Evolutionary conservation across 1,140 invertebrate genomes (phyloP).

Genomic region (Caerostris extrusa): DNA sequence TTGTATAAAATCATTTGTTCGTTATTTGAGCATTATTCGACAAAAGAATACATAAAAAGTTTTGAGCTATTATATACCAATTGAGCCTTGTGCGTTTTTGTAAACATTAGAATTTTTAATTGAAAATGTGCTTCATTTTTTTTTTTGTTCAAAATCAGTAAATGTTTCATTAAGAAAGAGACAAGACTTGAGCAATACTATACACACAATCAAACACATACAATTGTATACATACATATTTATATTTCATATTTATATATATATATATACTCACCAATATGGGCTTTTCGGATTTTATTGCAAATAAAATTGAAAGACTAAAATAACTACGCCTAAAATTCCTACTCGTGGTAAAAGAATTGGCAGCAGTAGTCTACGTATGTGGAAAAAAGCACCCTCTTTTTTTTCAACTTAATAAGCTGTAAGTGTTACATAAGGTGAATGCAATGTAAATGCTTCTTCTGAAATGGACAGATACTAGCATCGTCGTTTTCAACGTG

Average conservation of each 20-base stretch:
- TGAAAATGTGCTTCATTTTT: neutral
- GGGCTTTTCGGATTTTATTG: constrained; percentile 63
- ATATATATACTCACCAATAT: constrained; percentile 64
- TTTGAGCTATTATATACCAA: constrained; percentile 61
- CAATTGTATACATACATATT: constrained; percentile 74
- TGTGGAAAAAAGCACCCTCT: constrained; percentile 65
- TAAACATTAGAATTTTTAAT: constrained; percentile 1
- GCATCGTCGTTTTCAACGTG: constrained; percentile 42
- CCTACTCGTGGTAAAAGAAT: constrained; percentile 50
- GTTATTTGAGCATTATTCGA: constrained; percentile 33
- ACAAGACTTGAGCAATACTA: constrained; percentile 73
- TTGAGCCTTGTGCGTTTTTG: constrained; percentile 60
- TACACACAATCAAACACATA: constrained; percentile 69
- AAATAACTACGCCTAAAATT: constrained; percentile 61
- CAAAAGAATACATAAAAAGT: constrained; percentile 4
- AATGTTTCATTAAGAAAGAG: neutral
- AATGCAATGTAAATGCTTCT: constrained; percentile 65
- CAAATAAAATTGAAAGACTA: constrained; percentile 74
- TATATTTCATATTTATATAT: constrained; percentile 66
- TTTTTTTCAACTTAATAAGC: constrained; percentile 36
- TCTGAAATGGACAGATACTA: constrained; percentile 68
- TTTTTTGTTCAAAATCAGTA: neutral
- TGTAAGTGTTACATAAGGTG: neutral
- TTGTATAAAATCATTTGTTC: constrained; percentile 12
- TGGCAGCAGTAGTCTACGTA: constrained; percentile 66